Conservation (phyloP, 2,888 invertebrate genomes). For the Sesia apiformis region DNA sequence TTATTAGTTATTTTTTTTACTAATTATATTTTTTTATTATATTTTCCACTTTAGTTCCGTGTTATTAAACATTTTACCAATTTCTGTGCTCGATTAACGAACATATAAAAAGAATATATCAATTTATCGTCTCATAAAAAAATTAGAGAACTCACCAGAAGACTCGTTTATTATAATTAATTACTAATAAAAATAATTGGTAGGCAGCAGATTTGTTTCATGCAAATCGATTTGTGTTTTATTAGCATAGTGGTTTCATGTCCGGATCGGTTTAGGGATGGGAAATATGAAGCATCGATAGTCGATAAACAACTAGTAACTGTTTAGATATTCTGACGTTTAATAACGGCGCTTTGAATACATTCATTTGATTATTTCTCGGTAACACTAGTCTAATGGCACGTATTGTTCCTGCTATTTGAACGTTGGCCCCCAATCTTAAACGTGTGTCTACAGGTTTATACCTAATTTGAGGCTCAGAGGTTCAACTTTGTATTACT, state of each 20-base stretch:
- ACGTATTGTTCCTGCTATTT: no score
- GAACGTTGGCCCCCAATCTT: no score
- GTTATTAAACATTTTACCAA: no score
- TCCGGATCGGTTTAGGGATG: conserved; percentile 14
- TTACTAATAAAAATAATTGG: conserved; percentile 50
- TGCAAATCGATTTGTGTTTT: conserved; percentile 39
- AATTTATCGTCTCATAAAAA: background rate
- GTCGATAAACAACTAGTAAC: background rate
- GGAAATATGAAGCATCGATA: conserved; percentile 1
- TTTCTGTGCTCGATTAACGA: no score
- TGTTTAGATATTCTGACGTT: no score
- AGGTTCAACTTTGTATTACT: no score
- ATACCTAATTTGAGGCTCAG: no score
- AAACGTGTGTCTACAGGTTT: no score
- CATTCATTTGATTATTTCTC: no score
- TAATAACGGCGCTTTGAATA: no score
- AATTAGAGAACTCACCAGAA: conserved; percentile 27
- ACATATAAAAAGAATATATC: background rate
- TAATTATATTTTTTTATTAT: background rate
- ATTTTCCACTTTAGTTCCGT: background rate
- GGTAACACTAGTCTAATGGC: no score
- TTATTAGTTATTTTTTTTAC: no score
- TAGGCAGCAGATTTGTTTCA: conserved; percentile 46
- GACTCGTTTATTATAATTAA: conserved; percentile 41
- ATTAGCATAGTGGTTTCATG: conserved; percentile 42